A percentile compares a stretch with the other conserved stretches of the same genome.
Conservation (phyloP, 92 coral and sea anemone genomes). For the Siderastrea siderea region DNA sequence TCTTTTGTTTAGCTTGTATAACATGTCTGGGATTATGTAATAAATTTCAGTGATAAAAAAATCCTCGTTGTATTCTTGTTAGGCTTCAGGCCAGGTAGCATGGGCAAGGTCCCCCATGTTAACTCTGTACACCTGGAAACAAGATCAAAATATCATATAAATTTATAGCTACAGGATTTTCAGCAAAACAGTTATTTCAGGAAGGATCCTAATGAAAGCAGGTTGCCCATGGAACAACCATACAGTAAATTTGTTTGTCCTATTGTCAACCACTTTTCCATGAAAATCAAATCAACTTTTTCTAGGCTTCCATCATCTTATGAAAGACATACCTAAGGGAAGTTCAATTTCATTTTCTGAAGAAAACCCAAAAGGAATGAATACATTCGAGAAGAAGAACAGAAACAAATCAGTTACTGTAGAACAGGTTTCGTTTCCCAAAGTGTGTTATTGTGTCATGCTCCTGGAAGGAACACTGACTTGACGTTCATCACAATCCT, state of each 20-base stretch:
- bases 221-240: background rate
- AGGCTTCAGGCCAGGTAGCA: slow-evolving; percentile 61
- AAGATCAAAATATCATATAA: background rate
- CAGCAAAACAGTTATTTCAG: background rate
- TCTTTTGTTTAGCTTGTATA: too few relatives aligned
- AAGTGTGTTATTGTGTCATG: background rate
- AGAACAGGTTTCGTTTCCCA: too few relatives aligned
- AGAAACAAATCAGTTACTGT: too few relatives aligned
- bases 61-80: background rate
- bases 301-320: too few relatives aligned
- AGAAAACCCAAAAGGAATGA: too few relatives aligned
- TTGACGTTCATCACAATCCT: too few relatives aligned
- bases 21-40: too few relatives aligned
- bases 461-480: background rate
- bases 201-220: background rate
- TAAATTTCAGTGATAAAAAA: background rate
- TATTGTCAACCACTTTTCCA: background rate
- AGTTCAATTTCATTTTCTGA: too few relatives aligned
- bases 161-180: slow-evolving; percentile 1
- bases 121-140: slow-evolving; percentile 67
- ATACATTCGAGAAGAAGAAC: too few relatives aligned
- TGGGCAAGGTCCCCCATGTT: slow-evolving; percentile 64
- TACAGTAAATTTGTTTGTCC: background rate
- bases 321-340: too few relatives aligned
- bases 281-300: too few relatives aligned